These are phyloP conservation scores for Pantherophis guttatus DNA, from an alignment of 2,113 vertebrate species.

Conservation along the genomic window DNA sequence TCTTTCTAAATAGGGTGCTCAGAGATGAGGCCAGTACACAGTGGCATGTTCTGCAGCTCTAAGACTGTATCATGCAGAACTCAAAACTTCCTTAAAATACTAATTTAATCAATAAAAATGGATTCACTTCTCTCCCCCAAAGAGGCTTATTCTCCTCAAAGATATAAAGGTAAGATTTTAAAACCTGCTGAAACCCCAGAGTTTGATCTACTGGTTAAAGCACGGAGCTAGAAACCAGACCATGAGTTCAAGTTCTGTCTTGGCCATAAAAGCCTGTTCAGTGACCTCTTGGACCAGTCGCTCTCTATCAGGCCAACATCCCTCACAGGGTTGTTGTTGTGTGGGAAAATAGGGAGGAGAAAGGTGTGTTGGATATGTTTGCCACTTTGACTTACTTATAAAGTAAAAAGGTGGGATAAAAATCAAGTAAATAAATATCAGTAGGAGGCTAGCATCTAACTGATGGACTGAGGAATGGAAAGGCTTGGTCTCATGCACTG, in stretches of 20 bases:
- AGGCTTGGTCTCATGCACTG: not conserved
- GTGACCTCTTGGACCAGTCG: not conserved
- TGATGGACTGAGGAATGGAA: not conserved
- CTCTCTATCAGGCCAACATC: not conserved
- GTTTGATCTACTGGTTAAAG: not conserved
- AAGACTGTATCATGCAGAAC: not conserved
- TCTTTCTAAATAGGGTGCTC: not conserved
- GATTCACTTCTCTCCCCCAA: not conserved
- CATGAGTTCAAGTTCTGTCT: not conserved
- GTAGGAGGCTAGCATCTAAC: too few species aligned
- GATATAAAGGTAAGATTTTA: not conserved
- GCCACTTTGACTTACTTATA: not conserved
- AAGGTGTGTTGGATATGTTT: not conserved
- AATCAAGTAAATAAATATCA: not conserved
- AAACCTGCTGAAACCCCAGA: too few species aligned
- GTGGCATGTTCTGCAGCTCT: not conserved
- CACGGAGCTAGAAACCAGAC: not conserved
- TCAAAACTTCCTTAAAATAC: not conserved
- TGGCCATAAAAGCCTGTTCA: not conserved
- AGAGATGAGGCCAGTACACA: not conserved
- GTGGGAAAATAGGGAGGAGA: not conserved
- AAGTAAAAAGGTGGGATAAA: not conserved
- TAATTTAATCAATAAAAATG: not conserved
- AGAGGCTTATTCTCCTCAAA: not conserved
- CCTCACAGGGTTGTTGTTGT: not conserved